phyloP scores from a whole-genome alignment of 23 tunicate genomes.

The Trididemnum clinides region DNA sequence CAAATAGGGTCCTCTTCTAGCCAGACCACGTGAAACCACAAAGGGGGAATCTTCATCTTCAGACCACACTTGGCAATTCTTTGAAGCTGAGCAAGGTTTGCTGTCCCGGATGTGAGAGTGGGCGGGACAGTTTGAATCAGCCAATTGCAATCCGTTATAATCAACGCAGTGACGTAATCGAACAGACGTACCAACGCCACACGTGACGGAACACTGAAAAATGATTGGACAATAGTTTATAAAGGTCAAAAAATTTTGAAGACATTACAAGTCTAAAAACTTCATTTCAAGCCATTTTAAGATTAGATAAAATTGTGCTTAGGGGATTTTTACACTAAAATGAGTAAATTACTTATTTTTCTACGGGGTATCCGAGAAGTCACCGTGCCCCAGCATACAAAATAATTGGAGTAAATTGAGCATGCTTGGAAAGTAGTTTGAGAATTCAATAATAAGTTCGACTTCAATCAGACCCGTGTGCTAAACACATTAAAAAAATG shows the following conservation, averaged over 20 bases:
- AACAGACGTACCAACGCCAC: constrained; percentile 62
- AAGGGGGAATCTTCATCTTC: neutral
- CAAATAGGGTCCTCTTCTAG: neutral
- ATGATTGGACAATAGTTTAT: neutral
- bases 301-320: too few species aligned
- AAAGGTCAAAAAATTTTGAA: too few species aligned
- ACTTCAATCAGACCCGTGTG: too few species aligned
- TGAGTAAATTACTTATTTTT: too few species aligned
- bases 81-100: neutral
- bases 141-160: constrained; percentile 11
- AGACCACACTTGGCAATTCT: neutral
- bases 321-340: too few species aligned
- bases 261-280: too few species aligned
- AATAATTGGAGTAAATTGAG: too few species aligned
- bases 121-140: constrained; percentile 42
- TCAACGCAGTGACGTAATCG: constrained; percentile 56
- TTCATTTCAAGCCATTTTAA: neutral
- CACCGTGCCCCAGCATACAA: too few species aligned
- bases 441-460: too few species aligned
- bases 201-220: constrained; percentile 75
- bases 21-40: neutral
- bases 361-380: too few species aligned
- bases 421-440: too few species aligned
- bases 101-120: neutral
- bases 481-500: too few species aligned